A percentile compares a stretch with the other conserved stretches of the same genome.
Conservation (phyloP, 1,140 invertebrate genomes). For the Nasonia giraulti region DNA sequence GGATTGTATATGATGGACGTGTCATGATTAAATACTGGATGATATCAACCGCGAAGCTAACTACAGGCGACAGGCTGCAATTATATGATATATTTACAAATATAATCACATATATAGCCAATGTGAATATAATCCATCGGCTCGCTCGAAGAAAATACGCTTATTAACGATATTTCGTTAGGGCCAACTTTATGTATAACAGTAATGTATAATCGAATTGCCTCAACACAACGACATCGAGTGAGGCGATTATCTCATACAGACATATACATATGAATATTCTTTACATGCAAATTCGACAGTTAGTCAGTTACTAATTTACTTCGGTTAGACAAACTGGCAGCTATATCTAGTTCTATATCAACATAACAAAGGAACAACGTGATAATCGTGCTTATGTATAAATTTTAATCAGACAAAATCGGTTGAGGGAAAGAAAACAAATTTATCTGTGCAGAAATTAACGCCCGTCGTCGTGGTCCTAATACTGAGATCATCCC, state of each 20-base stretch:
- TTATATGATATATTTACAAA: not conserved
- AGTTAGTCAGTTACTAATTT: not conserved
- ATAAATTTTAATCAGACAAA: slow-evolving; percentile 5
- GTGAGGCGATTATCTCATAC: not conserved
- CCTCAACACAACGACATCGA: not conserved
- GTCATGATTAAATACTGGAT: slow-evolving; percentile 22
- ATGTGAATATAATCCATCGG: slow-evolving; percentile 36
- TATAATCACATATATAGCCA: slow-evolving; percentile 6
- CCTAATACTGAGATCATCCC: slow-evolving; percentile 2
- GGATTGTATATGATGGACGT: not conserved
- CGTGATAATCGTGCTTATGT: not conserved
- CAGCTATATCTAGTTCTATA: not conserved
- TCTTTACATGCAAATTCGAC: slow-evolving; percentile 20
- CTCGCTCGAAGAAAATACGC: slow-evolving; percentile 21
- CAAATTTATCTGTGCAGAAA: slow-evolving; percentile 14
- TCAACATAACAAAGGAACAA: slow-evolving; percentile 15
- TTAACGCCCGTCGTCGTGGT: slow-evolving; percentile 11
- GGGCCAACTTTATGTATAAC: not conserved
- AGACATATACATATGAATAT: not conserved
- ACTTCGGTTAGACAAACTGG: slow-evolving; percentile 18
- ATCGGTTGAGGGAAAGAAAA: slow-evolving; percentile 9
- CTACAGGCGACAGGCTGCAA: slow-evolving; percentile 54
- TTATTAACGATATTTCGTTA: not conserved
- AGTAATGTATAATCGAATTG: not conserved
- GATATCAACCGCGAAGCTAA: slow-evolving; percentile 27